Percentiles rank a stretch among this genome's conserved stretches.
phyloP scores from a whole-genome alignment of 2,113 vertebrate species.

The Riparia riparia region DNA sequence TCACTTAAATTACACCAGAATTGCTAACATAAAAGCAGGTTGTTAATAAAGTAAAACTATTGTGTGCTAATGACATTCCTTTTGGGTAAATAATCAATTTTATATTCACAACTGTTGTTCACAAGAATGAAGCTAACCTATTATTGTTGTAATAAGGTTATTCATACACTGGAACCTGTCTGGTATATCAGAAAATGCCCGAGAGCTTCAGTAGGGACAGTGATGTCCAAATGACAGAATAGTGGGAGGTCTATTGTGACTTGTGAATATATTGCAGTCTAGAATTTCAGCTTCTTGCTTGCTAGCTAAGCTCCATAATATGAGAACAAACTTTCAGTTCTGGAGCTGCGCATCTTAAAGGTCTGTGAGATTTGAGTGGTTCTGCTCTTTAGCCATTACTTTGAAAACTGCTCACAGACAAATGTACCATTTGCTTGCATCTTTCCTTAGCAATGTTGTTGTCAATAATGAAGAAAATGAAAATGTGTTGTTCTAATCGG shows the following conservation, averaged over 20 bases:
- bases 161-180: neutral
- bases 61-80: neutral
- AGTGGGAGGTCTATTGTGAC: neutral
- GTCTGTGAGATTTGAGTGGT: neutral
- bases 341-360: neutral
- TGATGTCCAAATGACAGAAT: neutral
- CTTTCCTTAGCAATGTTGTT: neutral
- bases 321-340: neutral
- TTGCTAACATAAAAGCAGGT: neutral
- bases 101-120: neutral
- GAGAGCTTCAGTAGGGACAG: neutral
- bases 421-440: neutral
- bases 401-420: neutral
- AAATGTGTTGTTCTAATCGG: neutral
- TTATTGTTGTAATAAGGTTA: neutral
- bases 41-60: constrained; percentile 53
- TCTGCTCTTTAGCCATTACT: neutral
- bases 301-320: neutral
- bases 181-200: neutral
- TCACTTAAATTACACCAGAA: constrained; percentile 63
- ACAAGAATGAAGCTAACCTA: neutral
- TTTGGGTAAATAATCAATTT: constrained; percentile 37
- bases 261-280: neutral
- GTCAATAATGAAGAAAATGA: neutral
- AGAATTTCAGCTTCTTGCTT: neutral